A percentile compares a stretch with the other conserved stretches of the same genome.
These are phyloP conservation scores for Diadema setosum DNA, from an alignment of 35 echinoderm and acorn worm genomes.

Conservation along the genomic window DNA sequence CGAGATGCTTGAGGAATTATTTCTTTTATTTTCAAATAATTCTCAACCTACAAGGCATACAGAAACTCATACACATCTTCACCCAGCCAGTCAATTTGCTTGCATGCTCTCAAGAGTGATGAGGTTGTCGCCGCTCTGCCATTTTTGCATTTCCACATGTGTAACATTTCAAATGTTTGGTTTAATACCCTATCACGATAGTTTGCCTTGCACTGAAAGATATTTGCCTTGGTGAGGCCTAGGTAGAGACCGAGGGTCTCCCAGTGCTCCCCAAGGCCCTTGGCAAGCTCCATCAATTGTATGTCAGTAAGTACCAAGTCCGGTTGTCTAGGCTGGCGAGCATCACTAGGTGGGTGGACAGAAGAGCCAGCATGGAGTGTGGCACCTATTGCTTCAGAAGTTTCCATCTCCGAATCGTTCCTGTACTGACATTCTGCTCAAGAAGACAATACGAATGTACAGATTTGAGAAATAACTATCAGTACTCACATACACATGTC, in stretches of 20 bases:
- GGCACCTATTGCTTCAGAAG: no score
- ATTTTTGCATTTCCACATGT: constrained; percentile 8
- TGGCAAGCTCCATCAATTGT: background rate
- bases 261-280: background rate
- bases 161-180: background rate
- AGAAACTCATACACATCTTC: background rate
- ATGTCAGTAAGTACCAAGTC: background rate
- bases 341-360: background rate
- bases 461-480: background rate
- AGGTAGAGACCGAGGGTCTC: background rate
- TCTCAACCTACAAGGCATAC: background rate
- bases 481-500: no score
- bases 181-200: background rate
- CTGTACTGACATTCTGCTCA: background rate
- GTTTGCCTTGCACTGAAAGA: constrained; percentile 1
- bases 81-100: background rate
- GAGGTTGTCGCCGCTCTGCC: background rate
- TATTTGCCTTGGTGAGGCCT: background rate
- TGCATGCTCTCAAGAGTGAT: background rate
- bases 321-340: background rate
- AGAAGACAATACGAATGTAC: background rate
- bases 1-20: no score
- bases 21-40: no score
- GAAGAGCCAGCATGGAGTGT: no score
- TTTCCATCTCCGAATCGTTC: background rate